Percentiles rank a stretch among this genome's conserved stretches.
Evolutionary conservation across 2,113 vertebrate genomes (phyloP).

Genomic region (Laterallus jamaicensis): DNA sequence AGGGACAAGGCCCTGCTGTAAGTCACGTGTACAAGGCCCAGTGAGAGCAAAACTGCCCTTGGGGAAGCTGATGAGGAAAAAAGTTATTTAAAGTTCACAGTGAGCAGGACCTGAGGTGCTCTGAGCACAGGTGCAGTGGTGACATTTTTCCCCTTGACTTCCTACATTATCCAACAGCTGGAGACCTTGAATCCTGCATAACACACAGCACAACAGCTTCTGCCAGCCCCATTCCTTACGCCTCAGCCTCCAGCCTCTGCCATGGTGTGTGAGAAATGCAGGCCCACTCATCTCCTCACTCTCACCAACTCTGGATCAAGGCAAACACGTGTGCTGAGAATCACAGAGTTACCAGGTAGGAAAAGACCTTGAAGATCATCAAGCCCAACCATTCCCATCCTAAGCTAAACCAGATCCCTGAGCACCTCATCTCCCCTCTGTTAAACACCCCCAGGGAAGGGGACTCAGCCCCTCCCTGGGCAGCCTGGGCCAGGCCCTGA

Average conservation of each 20-base stretch:
- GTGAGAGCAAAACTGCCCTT: neutral
- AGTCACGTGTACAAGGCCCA: neutral
- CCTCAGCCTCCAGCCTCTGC: neutral
- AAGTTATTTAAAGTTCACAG: neutral
- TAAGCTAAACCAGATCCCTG: no score
- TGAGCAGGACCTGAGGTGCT: neutral
- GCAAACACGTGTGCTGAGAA: no score
- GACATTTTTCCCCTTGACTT: neutral
- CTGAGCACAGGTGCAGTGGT: neutral
- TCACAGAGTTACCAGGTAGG: no score
- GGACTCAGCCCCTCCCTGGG: no score
- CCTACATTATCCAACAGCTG: neutral
- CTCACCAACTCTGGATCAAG: neutral
- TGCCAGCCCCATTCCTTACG: neutral
- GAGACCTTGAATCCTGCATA: neutral
- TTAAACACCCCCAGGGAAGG: no score
- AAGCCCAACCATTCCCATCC: no score
- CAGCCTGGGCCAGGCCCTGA: no score
- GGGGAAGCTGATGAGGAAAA: neutral
- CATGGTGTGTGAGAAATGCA: rapidly evolving
- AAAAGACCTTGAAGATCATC: no score
- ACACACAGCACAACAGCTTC: neutral
- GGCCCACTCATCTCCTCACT: neutral
- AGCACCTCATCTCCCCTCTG: no score
- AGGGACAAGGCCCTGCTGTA: neutral